These are phyloP conservation scores for Polyodon spathula DNA, from an alignment of 2,113 vertebrate genomes.

Conservation along the genomic window DNA sequence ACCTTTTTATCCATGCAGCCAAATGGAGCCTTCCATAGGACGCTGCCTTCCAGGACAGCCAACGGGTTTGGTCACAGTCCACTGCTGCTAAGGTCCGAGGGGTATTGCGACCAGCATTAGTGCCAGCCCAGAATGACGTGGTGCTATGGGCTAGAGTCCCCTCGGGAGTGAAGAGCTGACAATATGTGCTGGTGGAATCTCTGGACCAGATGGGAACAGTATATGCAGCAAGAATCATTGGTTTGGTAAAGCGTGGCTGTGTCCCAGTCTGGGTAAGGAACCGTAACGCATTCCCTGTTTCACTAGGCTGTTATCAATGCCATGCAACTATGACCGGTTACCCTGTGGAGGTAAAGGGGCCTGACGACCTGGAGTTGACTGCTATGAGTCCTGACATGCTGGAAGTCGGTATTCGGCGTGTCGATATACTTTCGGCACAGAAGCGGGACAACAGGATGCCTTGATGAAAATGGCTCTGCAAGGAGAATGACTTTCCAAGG, in stretches of 20 bases:
- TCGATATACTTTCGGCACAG: too few species aligned
- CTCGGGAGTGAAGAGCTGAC: not conserved
- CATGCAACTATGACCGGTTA: not conserved
- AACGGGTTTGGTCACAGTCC: not conserved
- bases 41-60: not conserved
- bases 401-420: not conserved
- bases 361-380: not conserved
- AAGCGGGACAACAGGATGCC: not conserved
- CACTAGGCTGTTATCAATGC: not conserved
- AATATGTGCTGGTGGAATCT: not conserved
- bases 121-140: not conserved
- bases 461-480: not conserved
- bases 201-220: not conserved
- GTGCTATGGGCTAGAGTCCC: not conserved
- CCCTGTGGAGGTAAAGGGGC: not conserved
- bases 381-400: not conserved
- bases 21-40: constrained; percentile 4
- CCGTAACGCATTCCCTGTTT: not conserved
- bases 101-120: not conserved
- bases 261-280: not conserved
- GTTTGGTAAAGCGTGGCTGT: not conserved
- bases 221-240: not conserved
- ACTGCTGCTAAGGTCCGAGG: not conserved
- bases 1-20: too few species aligned
- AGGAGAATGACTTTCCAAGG: not conserved